These are phyloP conservation scores for Dendropsophus ebraccatus DNA, from an alignment of 2,113 vertebrate genomes.

Conservation along the genomic window DNA sequence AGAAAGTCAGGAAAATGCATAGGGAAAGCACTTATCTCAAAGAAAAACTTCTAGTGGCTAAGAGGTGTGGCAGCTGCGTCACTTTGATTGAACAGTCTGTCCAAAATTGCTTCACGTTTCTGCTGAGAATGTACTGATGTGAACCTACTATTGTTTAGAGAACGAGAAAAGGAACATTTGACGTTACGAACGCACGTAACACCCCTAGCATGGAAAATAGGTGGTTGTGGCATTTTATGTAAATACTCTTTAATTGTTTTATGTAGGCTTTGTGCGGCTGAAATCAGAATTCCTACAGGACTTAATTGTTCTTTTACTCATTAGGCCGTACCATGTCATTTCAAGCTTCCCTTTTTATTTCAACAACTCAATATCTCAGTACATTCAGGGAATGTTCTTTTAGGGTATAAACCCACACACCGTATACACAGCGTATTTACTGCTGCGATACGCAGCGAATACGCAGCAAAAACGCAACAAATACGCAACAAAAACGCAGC, in stretches of 20 bases:
- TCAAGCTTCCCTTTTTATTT: constrained; percentile 7
- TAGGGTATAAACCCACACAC: too few relatives aligned
- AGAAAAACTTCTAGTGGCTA: constrained; percentile 43
- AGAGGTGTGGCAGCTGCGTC: constrained; percentile 40
- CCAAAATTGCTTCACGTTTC: constrained; percentile 8
- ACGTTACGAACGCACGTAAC: constrained; percentile 7
- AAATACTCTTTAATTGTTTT: constrained; percentile 33
- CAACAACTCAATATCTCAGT: constrained; percentile 30
- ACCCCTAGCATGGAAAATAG: constrained; percentile 7
- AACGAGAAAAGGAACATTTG: constrained; percentile 31
- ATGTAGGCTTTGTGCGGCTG: neutral
- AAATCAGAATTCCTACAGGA: constrained; percentile 2
- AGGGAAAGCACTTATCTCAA: constrained; percentile 56
- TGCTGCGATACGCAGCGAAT: too few relatives aligned
- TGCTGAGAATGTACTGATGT: constrained; percentile 31
- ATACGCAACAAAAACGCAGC: too few relatives aligned
- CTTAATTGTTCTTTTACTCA: constrained; percentile 27
- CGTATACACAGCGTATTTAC: too few relatives aligned
- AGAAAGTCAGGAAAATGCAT: constrained; percentile 55
- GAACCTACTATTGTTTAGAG: constrained; percentile 41
- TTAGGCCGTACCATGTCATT: neutral
- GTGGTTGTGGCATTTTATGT: constrained; percentile 9
- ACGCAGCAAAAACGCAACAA: too few relatives aligned
- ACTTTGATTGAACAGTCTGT: constrained; percentile 55
- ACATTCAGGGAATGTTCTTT: constrained; percentile 10